These are phyloP conservation scores for Vireo griseus DNA, from an alignment of 2,797 vertebrate genomes.

Conservation along the genomic window DNA sequence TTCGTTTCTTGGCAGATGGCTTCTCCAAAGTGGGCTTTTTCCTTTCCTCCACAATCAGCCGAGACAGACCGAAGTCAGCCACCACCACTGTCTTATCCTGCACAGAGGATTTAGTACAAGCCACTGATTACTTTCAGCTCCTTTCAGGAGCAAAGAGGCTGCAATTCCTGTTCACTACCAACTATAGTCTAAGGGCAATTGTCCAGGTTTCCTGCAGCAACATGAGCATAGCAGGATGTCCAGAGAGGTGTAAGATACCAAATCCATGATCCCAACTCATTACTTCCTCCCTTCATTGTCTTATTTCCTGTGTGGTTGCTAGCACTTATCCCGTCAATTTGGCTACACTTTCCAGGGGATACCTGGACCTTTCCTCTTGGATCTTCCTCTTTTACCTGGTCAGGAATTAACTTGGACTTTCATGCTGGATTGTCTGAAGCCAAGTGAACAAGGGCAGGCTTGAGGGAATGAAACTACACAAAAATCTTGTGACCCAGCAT, in stretches of 20 bases:
- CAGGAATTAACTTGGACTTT: neutral
- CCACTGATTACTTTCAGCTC: neutral
- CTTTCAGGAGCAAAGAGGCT: neutral
- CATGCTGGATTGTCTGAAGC: neutral
- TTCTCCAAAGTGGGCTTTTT: constrained; percentile 84
- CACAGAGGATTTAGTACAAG: neutral
- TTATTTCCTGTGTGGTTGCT: neutral
- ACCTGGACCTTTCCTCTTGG: neutral
- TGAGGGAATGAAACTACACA: neutral
- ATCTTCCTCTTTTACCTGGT: neutral
- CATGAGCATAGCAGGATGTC: neutral
- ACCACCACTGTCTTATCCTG: constrained; percentile 93
- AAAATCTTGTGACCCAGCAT: neutral
- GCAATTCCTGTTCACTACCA: neutral
- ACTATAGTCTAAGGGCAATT: neutral
- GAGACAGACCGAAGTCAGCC: constrained; percentile 90
- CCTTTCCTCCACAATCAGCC: constrained; percentile 89
- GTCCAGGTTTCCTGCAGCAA: neutral
- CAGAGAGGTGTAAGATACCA: neutral
- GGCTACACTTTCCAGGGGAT: neutral
- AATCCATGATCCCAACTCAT: neutral
- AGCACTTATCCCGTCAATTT: neutral
- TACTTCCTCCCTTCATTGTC: neutral
- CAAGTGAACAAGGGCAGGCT: neutral
- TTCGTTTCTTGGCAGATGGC: constrained; percentile 82